phyloP scores from a whole-genome alignment of 2,797 vertebrate genomes.

The Kryptopterus vitreolus region DNA sequence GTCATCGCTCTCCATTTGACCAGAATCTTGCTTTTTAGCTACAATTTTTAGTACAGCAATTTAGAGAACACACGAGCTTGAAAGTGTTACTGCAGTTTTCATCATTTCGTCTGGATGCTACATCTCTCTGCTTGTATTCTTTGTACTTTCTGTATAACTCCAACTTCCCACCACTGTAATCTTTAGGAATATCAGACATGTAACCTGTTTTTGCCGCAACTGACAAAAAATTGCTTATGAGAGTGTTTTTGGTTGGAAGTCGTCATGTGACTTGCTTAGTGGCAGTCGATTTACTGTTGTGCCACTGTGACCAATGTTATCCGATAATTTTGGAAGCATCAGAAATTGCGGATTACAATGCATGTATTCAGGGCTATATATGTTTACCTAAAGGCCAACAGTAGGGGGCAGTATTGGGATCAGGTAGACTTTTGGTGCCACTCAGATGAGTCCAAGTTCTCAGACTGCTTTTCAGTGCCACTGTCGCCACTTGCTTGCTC shows the following conservation, averaged over 20 bases:
- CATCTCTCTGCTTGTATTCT: neutral
- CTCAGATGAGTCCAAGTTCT: too few species aligned
- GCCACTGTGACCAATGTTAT: neutral
- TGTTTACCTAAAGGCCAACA: neutral
- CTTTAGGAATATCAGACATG: neutral
- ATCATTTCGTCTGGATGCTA: neutral
- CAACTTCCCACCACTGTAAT: neutral
- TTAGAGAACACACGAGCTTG: neutral
- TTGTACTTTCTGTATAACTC: neutral
- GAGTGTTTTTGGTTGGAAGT: neutral
- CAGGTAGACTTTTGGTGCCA: too few species aligned
- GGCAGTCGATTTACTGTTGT: too few species aligned
- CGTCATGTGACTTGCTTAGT: neutral
- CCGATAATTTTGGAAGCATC: neutral
- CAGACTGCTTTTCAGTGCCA: too few species aligned
- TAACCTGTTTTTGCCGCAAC: neutral
- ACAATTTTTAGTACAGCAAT: neutral
- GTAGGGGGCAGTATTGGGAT: neutral
- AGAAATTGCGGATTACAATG: neutral
- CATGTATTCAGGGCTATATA: neutral
- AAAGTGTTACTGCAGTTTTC: neutral
- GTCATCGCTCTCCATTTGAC: neutral
- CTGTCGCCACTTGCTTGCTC: too few species aligned
- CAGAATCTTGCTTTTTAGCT: neutral
- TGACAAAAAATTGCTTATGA: neutral